phyloP scores from a whole-genome alignment of 2,888 invertebrate genomes.

The Crepidodera aurea region DNA sequence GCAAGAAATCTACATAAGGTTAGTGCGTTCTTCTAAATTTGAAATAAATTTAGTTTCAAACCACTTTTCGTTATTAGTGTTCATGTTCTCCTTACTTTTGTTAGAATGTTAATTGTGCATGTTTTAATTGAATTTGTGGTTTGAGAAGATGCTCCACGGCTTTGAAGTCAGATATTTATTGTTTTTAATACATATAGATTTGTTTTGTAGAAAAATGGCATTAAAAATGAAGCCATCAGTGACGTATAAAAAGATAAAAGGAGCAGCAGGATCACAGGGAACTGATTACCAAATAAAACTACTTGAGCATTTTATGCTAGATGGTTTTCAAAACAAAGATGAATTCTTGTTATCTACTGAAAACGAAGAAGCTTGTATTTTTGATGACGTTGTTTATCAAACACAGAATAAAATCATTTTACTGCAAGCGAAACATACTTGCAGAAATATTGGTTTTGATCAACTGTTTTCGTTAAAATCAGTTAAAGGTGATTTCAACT shows the following conservation, averaged over 20 bases:
- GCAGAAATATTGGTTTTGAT: background rate
- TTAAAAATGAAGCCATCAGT: too few species aligned
- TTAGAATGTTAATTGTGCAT: too few species aligned
- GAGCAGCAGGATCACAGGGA: background rate
- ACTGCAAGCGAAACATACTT: constrained; percentile 7
- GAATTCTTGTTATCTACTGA: constrained; percentile 7
- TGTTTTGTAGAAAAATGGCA: background rate
- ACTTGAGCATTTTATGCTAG: background rate
- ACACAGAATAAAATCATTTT: background rate
- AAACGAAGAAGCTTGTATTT: background rate
- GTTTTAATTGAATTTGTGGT: too few species aligned
- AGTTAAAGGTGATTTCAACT: background rate
- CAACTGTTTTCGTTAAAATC: background rate
- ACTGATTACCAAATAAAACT: constrained; percentile 13
- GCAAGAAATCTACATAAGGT: too few species aligned
- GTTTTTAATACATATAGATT: too few species aligned
- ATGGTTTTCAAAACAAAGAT: background rate
- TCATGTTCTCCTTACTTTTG: too few species aligned
- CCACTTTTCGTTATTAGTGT: too few species aligned
- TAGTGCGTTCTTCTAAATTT: too few species aligned
- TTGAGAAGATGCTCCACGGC: too few species aligned
- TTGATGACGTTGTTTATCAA: constrained; percentile 12
- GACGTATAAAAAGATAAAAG: background rate
- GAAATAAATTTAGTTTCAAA: too few species aligned
- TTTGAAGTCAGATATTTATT: too few species aligned